Conservation (phyloP, 2,113 vertebrate genomes). For the Melanocharis versteri region DNA sequence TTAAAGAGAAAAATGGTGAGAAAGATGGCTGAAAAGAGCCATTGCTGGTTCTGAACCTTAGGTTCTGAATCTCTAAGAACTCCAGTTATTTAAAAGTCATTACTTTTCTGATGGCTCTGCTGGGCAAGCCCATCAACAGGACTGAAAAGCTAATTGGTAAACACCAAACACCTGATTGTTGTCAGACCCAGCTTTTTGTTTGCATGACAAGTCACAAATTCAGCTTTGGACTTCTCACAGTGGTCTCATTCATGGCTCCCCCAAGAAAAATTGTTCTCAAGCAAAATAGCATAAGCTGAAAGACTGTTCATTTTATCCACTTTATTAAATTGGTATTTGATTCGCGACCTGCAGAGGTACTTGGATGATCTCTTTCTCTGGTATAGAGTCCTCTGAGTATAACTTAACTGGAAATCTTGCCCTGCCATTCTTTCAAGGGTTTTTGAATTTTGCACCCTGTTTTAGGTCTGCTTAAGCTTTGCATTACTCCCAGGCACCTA, state of each 20-base stretch:
- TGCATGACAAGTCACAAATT: background rate
- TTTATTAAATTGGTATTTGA: background rate
- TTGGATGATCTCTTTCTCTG: background rate
- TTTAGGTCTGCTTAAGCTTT: background rate
- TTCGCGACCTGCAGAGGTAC: background rate
- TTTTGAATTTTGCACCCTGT: background rate
- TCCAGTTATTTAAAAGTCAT: background rate
- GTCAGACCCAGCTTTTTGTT: background rate
- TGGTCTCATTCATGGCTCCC: background rate
- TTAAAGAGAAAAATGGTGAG: background rate
- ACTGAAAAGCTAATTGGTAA: background rate
- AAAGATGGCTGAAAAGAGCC: background rate
- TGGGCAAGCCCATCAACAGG: background rate
- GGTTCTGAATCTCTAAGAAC: background rate
- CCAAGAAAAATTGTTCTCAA: background rate
- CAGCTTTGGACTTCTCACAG: background rate
- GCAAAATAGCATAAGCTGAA: background rate
- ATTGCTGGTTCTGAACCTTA: background rate
- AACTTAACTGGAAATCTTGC: background rate
- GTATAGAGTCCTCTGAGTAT: background rate
- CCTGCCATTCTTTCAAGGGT: background rate
- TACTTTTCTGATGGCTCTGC: background rate
- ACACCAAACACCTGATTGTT: background rate
- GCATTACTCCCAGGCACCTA: background rate
- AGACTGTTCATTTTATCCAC: background rate